Conservation (phyloP, 2,113 vertebrate species). For the Mesoclemmys tuberculata region DNA sequence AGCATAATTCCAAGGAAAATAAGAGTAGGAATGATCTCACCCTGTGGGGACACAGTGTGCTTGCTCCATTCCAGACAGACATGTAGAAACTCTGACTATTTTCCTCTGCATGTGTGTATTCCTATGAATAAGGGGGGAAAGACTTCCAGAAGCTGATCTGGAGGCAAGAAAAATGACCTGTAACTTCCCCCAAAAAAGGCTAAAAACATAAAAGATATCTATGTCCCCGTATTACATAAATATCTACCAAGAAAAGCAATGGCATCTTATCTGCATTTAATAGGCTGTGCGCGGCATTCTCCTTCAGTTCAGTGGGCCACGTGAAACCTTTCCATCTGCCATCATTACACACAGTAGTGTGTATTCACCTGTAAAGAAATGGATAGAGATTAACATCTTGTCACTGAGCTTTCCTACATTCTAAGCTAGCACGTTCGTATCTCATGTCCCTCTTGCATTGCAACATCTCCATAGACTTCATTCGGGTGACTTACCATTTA, state of each 20-base stretch:
- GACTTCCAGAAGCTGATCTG: slow-evolving; percentile 5
- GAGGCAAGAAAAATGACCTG: neutral
- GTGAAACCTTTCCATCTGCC: neutral
- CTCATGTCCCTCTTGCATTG: neutral
- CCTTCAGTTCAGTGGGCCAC: neutral
- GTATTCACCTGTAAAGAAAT: neutral
- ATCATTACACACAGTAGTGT: neutral
- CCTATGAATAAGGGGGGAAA: neutral
- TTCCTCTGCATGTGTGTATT: neutral
- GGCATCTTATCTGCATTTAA: neutral
- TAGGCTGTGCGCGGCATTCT: neutral
- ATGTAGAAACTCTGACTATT: neutral
- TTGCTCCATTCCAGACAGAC: slow-evolving; percentile 4
- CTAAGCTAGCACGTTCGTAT: neutral
- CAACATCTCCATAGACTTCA: neutral
- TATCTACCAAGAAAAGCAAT: neutral
- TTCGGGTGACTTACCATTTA: neutral
- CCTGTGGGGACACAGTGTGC: slow-evolving; percentile 38
- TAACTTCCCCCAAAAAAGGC: neutral
- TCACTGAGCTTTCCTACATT: neutral
- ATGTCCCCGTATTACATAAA: neutral
- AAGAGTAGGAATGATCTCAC: slow-evolving; percentile 65
- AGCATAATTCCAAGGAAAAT: slow-evolving; percentile 57
- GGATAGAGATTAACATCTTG: neutral
- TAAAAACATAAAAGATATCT: rapidly evolving